Conservation (phyloP, 2,113 vertebrate species). For the Hemibagrus wyckioides region DNA sequence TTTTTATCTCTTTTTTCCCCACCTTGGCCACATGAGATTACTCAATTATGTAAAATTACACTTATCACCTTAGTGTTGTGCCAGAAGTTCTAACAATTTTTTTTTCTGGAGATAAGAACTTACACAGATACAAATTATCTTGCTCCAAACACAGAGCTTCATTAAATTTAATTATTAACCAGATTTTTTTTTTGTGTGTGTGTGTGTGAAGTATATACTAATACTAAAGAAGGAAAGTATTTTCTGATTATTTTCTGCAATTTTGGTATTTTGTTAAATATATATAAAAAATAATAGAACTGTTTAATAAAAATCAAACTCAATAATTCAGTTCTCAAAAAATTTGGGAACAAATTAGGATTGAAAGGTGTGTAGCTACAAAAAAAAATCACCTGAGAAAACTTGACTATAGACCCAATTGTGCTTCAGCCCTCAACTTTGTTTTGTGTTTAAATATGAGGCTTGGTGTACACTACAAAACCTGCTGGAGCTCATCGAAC, state of each 20-base stretch:
- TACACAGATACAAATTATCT: conserved; percentile 26
- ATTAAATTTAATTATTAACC: not conserved
- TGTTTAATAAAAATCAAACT: not conserved
- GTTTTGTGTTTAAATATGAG: not conserved
- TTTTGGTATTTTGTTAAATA: not conserved
- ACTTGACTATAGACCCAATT: not conserved
- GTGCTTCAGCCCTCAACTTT: not conserved
- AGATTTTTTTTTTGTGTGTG: too few species aligned
- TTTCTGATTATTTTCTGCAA: not conserved
- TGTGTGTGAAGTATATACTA: not conserved
- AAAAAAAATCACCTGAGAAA: not conserved
- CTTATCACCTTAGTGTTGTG: not conserved
- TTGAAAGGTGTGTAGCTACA: not conserved
- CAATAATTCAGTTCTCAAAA: not conserved
- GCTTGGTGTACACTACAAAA: not conserved
- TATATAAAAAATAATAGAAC: too few species aligned
- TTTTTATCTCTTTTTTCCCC: not conserved
- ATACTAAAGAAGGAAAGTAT: too few species aligned
- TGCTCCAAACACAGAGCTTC: not conserved
- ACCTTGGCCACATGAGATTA: not conserved
- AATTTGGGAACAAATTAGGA: too few species aligned
- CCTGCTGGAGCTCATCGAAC: not conserved
- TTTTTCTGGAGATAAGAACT: conserved; percentile 33
- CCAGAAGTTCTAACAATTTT: conserved; percentile 15
- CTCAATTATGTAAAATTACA: conserved; percentile 39